Percentiles rank a stretch among this genome's conserved stretches.
Evolutionary conservation across 2,888 invertebrate species (phyloP).

Genomic region (Cataglyphis albicans): DNA sequence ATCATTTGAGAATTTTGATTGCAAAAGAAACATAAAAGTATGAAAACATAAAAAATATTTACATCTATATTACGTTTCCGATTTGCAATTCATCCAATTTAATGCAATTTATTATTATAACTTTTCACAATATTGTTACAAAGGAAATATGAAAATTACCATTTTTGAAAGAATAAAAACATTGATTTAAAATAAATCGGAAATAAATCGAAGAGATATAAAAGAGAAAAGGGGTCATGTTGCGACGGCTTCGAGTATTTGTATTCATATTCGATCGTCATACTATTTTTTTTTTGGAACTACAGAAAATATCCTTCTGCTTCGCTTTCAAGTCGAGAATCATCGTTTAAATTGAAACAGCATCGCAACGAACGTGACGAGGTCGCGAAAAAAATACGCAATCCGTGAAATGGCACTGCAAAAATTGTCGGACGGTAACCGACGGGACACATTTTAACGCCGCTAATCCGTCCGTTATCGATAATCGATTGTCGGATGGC

Average conservation of each 20-base stretch:
- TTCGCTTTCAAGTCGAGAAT: constrained; percentile 28
- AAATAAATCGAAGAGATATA: not conserved
- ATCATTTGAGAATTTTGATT: too few relatives aligned
- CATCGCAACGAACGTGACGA: constrained; percentile 12
- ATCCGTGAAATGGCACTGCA: constrained; percentile 34
- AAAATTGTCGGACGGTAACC: constrained; percentile 9
- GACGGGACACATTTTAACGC: constrained; percentile 60
- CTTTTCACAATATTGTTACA: not conserved
- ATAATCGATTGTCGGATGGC: constrained; percentile 65
- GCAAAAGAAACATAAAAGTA: not conserved
- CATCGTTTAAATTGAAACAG: constrained; percentile 21
- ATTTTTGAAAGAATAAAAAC: constrained; percentile 13
- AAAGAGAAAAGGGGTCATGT: not conserved
- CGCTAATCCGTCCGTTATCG: constrained; percentile 66
- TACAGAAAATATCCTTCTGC: constrained; percentile 21
- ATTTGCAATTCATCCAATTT: not conserved
- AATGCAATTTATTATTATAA: constrained; percentile 1
- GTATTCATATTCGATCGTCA: constrained; percentile 18
- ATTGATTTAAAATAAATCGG: constrained; percentile 32
- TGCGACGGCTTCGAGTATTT: constrained; percentile 13
- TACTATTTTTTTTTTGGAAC: constrained; percentile 17
- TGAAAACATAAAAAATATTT: not conserved
- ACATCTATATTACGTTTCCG: not conserved
- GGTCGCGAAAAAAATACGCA: constrained; percentile 24
- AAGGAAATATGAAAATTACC: not conserved